Percentiles rank a stretch among this genome's conserved stretches.
Evolutionary conservation across 2,888 invertebrate species (phyloP).

Genomic region (Cheilosia vernalis): DNA sequence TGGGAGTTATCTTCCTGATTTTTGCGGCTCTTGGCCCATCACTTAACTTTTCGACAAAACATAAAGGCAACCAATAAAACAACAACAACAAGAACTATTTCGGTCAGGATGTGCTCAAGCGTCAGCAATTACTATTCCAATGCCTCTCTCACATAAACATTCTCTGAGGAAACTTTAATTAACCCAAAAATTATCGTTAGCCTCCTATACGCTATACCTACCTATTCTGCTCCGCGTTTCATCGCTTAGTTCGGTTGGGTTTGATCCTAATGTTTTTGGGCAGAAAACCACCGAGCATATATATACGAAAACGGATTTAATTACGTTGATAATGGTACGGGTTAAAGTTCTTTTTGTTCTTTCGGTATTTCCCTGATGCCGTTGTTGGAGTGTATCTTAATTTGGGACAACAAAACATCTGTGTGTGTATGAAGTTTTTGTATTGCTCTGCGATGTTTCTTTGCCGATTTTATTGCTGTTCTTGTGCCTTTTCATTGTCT

Average conservation of each 20-base stretch:
- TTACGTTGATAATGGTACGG: conserved; percentile 69
- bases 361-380: conserved; percentile 47
- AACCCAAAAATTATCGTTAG: conserved; percentile 63
- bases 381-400: conserved; percentile 50
- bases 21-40: conserved; percentile 35
- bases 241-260: conserved; percentile 31
- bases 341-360: conserved; percentile 54
- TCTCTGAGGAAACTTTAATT: conserved; percentile 70
- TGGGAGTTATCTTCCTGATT: conserved; percentile 26
- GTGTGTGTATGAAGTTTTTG: conserved; percentile 48
- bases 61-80: conserved; percentile 59
- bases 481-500: conserved; percentile 58
- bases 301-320: conserved; percentile 68
- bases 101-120: conserved; percentile 59
- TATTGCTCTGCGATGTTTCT: conserved; percentile 25
- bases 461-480: conserved; percentile 69
- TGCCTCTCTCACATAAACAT: conserved; percentile 67
- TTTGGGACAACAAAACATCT: conserved; percentile 54
- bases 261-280: conserved; percentile 35
- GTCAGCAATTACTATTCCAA: conserved; percentile 61
- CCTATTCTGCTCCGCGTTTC: conserved; percentile 6
- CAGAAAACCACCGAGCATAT: conserved; percentile 50
- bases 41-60: conserved; percentile 65
- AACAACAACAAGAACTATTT: conserved; percentile 63
- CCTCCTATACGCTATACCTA: not conserved